Conservation (phyloP, 2,888 invertebrate genomes). For the Lydus trimaculatus region DNA sequence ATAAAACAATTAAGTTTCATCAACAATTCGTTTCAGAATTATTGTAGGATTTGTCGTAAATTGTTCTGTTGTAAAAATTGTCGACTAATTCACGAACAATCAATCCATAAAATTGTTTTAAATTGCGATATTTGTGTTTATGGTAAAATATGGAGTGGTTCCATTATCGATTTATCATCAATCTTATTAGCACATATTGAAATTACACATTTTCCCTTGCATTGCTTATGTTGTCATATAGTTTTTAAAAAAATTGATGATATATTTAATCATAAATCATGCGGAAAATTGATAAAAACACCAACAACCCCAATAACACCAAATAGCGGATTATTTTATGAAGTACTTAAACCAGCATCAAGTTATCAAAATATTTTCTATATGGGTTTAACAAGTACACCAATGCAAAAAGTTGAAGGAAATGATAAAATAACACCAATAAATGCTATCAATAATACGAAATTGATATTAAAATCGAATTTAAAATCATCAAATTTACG, state of each 20-base stretch:
- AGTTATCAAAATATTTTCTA: slow-evolving; percentile 21
- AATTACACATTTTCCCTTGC: slow-evolving; percentile 48
- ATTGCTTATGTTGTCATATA: slow-evolving; percentile 49
- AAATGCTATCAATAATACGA: slow-evolving; percentile 29
- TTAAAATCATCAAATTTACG: slow-evolving; percentile 16
- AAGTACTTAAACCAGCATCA: neutral
- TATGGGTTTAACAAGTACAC: slow-evolving; percentile 49
- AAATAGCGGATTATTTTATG: slow-evolving; percentile 21
- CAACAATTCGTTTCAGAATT: slow-evolving; percentile 46
- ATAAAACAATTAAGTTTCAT: slow-evolving; percentile 1
- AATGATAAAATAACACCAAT: slow-evolving; percentile 40
- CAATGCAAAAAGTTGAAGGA: slow-evolving; percentile 43
- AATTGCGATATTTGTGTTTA: slow-evolving; percentile 53
- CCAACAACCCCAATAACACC: slow-evolving; percentile 30
- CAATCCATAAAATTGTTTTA: slow-evolving; percentile 44
- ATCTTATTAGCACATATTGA: slow-evolving; percentile 46
- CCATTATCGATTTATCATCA: slow-evolving; percentile 33
- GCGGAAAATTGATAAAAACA: slow-evolving; percentile 34
- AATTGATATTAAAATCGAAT: slow-evolving; percentile 19
- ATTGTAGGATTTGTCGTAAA: slow-evolving; percentile 50
- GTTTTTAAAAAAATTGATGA: slow-evolving; percentile 45
- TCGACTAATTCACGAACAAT: slow-evolving; percentile 49
- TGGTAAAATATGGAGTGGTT: slow-evolving; percentile 37
- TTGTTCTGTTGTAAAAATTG: slow-evolving; percentile 53
- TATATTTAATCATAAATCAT: slow-evolving; percentile 41